Percentiles rank a stretch among this genome's conserved stretches.
phyloP scores from a whole-genome alignment of 2,113 vertebrate genomes.

The Dasyprocta punctata region DNA sequence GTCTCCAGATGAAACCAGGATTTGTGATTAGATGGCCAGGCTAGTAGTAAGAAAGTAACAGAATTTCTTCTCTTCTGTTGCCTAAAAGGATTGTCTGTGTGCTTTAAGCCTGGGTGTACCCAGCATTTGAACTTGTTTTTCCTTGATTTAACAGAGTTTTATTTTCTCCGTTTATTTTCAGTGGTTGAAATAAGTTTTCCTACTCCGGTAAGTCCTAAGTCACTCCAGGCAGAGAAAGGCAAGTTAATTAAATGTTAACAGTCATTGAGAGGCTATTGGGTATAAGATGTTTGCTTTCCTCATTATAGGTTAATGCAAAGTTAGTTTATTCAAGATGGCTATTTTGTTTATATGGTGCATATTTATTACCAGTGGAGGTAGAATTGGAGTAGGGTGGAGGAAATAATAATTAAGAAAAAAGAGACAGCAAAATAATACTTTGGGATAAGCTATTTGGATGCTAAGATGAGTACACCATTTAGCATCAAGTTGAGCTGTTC shows the following conservation, averaged over 20 bases:
- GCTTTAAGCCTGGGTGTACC: background rate
- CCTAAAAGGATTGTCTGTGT: slow-evolving; percentile 22
- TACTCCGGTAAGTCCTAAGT: background rate
- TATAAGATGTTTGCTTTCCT: background rate
- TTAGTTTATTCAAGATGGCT: background rate
- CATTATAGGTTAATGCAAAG: background rate
- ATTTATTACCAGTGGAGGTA: background rate
- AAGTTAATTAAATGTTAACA: background rate
- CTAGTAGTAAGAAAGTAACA: slow-evolving; percentile 10
- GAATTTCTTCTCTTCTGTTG: slow-evolving; percentile 19
- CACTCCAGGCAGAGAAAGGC: background rate
- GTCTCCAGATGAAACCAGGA: background rate
- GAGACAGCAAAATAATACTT: background rate
- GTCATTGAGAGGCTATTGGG: background rate
- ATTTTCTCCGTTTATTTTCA: background rate
- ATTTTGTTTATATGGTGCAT: background rate
- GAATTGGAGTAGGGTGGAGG: background rate
- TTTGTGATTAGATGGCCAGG: slow-evolving; percentile 43
- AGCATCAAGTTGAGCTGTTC: background rate
- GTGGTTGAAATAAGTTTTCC: background rate
- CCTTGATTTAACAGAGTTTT: slow-evolving; percentile 28
- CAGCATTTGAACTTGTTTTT: background rate
- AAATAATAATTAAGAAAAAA: slow-evolving; percentile 17
- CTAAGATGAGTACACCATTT: background rate
- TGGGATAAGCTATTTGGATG: background rate